Evolutionary conservation across 2,797 vertebrate species (phyloP), one percentile per base, ranked within the genome.

Genomic region (Champsocephalus esox): DNA sequence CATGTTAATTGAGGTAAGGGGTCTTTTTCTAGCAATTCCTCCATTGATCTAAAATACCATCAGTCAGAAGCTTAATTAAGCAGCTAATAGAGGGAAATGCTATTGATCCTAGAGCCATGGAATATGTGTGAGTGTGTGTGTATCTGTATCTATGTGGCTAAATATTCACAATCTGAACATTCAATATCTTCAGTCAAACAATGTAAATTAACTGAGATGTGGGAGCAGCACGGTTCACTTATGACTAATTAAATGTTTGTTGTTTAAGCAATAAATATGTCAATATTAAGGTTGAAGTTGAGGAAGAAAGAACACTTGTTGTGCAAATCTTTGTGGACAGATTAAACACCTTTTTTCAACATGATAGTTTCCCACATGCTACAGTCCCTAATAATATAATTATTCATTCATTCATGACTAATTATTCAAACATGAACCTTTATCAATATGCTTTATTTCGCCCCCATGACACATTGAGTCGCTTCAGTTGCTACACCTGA

Each of bases 1-100:
- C 73, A 76, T 91, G 89, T 91, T 94, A 92, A 94, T 89, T 91
- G 89, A 89, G 82, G 83, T 73, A 89, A 82, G 73, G 77, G 80
- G 77, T 87, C 50, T 92, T 89, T 93, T 92, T 90, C 74, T 68
- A 87, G 84, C 89, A 86, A 91, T 92, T 90, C 87, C 58, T 88
- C 66, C 77, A 93, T 93, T 92, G 93, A 94, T 93, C 85, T 83
- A 58, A 90, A 90, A 91, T 83, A 73, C 69, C 84, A 93, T 92
- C 81, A 85, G 63, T 92, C 92, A 89, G 77, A 86, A 59, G 87
- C 86, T 90, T 93, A 92, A 93, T 93, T 93, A 91, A 92, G 90
- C 88, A 90, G 85, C 88, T 93, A 94, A 94, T 92, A 88, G 84
- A 87, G 73, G 84, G 74, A 92, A 93, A 88, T 91, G 75, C 70